These are phyloP conservation scores for Ptilodon capucinus DNA, from an alignment of 2,888 invertebrate species.

Conservation along the genomic window DNA sequence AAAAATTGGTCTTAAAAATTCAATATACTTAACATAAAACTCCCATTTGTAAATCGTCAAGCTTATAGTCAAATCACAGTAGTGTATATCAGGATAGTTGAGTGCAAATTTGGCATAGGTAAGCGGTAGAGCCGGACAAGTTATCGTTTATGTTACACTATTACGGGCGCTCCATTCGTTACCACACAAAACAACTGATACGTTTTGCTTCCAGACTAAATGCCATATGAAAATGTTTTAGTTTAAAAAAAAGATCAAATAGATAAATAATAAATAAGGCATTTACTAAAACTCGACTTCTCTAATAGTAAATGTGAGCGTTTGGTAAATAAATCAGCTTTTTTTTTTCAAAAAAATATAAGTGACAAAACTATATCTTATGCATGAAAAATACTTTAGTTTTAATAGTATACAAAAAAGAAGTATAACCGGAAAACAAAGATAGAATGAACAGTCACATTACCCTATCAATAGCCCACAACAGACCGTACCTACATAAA, in stretches of 20 bases:
- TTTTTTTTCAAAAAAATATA: too few species aligned
- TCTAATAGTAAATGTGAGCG: too few species aligned
- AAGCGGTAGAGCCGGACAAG: not conserved
- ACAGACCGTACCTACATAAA: not conserved
- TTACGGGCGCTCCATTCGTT: not conserved
- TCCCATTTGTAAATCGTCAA: not conserved
- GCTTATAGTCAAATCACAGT: not conserved
- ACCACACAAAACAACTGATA: not conserved
- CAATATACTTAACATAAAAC: not conserved
- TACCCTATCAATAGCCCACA: not conserved
- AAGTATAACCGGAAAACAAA: not conserved
- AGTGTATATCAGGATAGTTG: not conserved
- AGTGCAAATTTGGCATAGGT: not conserved
- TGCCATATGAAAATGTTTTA: not conserved
- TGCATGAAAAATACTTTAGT: too few species aligned
- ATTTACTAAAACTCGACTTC: too few species aligned
- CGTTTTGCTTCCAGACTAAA: not conserved
- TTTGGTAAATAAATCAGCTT: too few species aligned
- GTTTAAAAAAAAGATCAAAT: too few species aligned
- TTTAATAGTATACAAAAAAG: too few species aligned
- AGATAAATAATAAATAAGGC: too few species aligned
- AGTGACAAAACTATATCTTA: too few species aligned
- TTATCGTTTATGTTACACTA: not conserved
- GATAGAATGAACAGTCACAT: not conserved
- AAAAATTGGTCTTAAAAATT: too few species aligned